These are phyloP conservation scores for Rotaria sp. DNA, from an alignment of 2,888 invertebrate species.

Conservation along the genomic window DNA sequence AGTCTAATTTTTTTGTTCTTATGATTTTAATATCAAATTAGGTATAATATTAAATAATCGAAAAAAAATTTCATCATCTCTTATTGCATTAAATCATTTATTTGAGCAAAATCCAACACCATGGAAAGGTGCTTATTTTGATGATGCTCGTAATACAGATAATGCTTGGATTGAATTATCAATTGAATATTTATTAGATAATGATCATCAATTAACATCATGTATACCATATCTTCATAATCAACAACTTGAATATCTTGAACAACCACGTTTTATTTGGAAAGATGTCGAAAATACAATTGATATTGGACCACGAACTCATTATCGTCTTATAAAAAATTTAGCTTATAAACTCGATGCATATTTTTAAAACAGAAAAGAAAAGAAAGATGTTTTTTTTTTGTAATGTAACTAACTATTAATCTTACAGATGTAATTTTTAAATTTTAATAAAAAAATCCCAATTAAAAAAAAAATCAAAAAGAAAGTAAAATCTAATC, in stretches of 20 bases:
- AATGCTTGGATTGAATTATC: constrained; percentile 29
- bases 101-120: neutral
- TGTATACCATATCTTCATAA: neutral
- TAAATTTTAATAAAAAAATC: neutral
- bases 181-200: neutral
- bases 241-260: neutral
- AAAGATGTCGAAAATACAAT: neutral
- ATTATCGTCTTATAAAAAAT: neutral
- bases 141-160: constrained; percentile 27
- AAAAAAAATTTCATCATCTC: neutral
- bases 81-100: neutral
- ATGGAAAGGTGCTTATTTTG: constrained; percentile 28
- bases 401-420: neutral
- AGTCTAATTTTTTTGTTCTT: too few species aligned
- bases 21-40: neutral
- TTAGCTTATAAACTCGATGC: constrained; percentile 13
- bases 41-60: neutral
- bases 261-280: constrained; percentile 15
- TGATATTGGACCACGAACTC: constrained; percentile 11
- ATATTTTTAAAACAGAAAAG: neutral
- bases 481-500: neutral
- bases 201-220: neutral
- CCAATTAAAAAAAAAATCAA: neutral
- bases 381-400: neutral
- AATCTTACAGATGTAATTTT: neutral